Conservation (phyloP, 2,797 vertebrate genomes). For the Labroides dimidiatus region DNA sequence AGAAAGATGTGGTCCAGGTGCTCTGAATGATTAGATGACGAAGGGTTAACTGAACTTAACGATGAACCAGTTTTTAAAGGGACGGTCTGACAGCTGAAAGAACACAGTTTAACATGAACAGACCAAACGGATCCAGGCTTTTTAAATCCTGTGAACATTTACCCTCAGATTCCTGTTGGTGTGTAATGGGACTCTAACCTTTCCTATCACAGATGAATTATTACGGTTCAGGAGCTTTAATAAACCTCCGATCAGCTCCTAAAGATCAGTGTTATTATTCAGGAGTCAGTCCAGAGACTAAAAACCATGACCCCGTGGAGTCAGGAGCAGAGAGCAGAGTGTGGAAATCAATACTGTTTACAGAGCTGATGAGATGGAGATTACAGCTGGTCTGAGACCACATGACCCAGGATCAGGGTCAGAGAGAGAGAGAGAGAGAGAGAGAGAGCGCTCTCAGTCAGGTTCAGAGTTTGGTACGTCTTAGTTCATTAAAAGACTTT, state of each 20-base stretch:
- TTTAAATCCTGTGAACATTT: no score
- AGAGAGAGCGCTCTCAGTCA: no score
- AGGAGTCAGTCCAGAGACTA: constrained; percentile 62
- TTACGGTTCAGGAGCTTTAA: background rate
- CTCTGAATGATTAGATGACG: no score
- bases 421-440: background rate
- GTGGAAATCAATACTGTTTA: constrained; percentile 84
- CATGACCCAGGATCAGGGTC: constrained; percentile 63
- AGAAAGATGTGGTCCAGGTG: no score
- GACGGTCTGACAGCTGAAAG: no score
- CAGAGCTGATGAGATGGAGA: constrained; percentile 79
- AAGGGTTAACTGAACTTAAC: no score
- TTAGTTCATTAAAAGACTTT: no score
- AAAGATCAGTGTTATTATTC: constrained; percentile 70
- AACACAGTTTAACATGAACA: no score
- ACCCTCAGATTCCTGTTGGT: background rate
- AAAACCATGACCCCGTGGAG: constrained; percentile 63
- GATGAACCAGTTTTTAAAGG: no score
- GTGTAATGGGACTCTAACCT: background rate
- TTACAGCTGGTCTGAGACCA: constrained; percentile 67
- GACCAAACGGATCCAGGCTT: no score
- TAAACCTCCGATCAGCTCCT: constrained; percentile 30
- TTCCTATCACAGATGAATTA: background rate
- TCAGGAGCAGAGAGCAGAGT: constrained; percentile 63
- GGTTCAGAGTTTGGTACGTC: no score